Percentiles rank a stretch among this genome's conserved stretches.
Conservation (phyloP, 2,113 vertebrate species). For the Formicarius rufipectus region DNA sequence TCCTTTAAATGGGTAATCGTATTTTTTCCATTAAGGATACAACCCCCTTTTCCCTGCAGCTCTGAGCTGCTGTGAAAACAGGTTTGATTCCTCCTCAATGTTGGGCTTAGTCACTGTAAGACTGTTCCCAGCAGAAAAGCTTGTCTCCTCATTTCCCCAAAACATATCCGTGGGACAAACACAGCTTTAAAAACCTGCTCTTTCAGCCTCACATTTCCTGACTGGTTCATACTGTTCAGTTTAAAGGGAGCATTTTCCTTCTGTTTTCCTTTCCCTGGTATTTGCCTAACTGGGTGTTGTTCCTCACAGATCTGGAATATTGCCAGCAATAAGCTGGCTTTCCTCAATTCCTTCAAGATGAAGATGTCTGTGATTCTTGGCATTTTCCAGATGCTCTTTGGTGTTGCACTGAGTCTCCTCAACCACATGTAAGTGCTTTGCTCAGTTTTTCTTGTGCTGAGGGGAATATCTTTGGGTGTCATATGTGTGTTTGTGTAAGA, state of each 20-base stretch:
- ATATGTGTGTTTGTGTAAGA: not conserved
- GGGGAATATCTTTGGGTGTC: not conserved
- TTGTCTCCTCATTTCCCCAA: not conserved
- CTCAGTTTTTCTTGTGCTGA: not conserved
- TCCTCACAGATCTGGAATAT: conserved; percentile 92
- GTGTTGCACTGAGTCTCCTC: conserved; percentile 89
- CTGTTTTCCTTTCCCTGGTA: not conserved
- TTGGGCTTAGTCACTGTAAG: not conserved
- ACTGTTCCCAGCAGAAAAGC: not conserved
- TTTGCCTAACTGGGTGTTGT: not conserved
- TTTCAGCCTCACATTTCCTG: not conserved
- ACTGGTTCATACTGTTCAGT: not conserved
- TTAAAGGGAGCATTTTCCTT: not conserved
- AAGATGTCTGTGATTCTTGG: conserved; percentile 97
- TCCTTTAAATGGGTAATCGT: not conserved
- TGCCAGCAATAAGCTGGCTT: conserved; percentile 91
- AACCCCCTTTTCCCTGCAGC: not conserved
- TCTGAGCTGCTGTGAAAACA: not conserved
- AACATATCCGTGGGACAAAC: not conserved
- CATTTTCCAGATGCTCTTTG: conserved; percentile 95
- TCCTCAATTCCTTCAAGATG: conserved; percentile 99
- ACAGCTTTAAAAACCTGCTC: not conserved
- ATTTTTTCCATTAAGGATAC: not conserved
- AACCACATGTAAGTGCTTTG: conserved; percentile 86
- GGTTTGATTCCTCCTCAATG: not conserved